Evolutionary conservation across 1,140 invertebrate genomes (phyloP), one percentile per base, ranked within the genome.

Genomic region (Oryzaephilus surinamensis): DNA sequence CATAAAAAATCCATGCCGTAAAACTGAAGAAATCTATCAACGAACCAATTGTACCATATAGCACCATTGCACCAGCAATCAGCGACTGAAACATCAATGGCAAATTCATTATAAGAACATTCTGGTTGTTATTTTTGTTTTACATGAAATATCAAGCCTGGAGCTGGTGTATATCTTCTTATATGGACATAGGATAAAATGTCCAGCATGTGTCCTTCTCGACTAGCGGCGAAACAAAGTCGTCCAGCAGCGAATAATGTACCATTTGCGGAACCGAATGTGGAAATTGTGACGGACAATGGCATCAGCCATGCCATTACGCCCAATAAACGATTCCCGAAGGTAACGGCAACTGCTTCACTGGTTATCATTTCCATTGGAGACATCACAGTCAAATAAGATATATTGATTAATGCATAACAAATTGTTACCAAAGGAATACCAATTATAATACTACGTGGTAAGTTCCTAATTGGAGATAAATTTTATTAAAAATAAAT

Each of bases 91-190:
- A 68, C 6, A 16, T 11, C 11, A 13, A 10, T 19, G 8, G 24
- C 13, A 4, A 47, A 21, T 11, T 11, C 26, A 23, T 32, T 20
- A 29, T 18, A 38, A 28, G 8, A 2, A n/a, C n/a, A n/a, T n/a
- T n/a, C n/a, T n/a, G n/a, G n/a, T n/a, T n/a, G n/a, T n/a, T n/a
- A n/a, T n/a, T n/a, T n/a, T n/a, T 13, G 13, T 71, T 67, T 77
- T 77, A 94, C 91, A 67, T 96, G 91, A 64, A 94, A 92, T 57
- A 96, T 85, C n/a, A 97, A 72, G 20, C 92, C 91, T n/a, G 93
- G 91, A 10, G 87, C 84, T 3, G 94, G 94, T 30, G 93, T 98
- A 41, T 90, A 81, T 21, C 85, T 76, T 37, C 84, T 73, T 3
- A 93, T 79, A 61, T 95, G 91, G 7, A 97, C 90, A 60, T 94